Conservation (phyloP, 2,113 vertebrate genomes). For the Ibidorhyncha struthersii region DNA sequence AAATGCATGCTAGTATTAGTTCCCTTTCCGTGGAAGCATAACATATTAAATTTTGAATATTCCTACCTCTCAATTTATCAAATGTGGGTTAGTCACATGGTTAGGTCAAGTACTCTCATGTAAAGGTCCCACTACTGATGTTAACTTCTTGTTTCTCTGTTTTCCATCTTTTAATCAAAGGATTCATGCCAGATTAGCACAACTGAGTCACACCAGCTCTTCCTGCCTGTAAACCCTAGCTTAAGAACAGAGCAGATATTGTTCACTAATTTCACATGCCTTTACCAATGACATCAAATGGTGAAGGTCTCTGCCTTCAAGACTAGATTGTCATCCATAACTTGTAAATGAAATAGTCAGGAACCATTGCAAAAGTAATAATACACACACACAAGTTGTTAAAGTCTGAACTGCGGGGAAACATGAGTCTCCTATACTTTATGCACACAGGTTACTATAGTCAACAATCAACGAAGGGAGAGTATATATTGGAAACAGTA, state of each 20-base stretch:
- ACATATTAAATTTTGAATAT: not conserved
- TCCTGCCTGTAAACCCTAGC: not conserved
- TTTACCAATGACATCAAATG: not conserved
- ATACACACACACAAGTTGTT: not conserved
- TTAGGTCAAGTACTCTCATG: not conserved
- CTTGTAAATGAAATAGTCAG: not conserved
- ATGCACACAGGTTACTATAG: not conserved
- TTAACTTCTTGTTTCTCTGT: not conserved
- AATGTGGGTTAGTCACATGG: not conserved
- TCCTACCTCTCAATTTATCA: fast-evolving
- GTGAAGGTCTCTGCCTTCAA: not conserved
- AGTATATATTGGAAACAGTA: not conserved
- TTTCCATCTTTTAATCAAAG: not conserved
- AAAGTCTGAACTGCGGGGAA: not conserved
- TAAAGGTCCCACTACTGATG: not conserved
- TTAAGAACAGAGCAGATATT: not conserved
- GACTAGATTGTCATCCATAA: not conserved
- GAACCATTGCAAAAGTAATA: not conserved
- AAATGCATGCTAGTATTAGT: not conserved
- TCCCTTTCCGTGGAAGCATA: not conserved
- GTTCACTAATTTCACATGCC: not conserved
- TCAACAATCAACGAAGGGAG: not conserved
- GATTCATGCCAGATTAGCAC: not conserved
- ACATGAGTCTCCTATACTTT: not conserved
- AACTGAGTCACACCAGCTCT: not conserved